Conservation (phyloP, 2,888 invertebrate species). For the Microplitis deprimator region DNA sequence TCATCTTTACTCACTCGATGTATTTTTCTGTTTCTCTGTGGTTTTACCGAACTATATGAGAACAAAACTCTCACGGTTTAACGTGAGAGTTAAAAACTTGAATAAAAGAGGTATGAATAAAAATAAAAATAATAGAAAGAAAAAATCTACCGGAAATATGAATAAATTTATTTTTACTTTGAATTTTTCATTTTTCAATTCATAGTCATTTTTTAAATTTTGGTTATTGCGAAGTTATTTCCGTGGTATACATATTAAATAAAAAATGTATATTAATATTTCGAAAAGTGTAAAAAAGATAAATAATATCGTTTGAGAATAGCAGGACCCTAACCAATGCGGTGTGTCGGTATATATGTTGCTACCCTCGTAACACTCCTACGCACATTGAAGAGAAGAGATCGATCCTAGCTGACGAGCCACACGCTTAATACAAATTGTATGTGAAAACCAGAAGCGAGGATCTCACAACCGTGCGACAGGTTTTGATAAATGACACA, state of each 20-base stretch:
- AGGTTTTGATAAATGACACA: conserved; percentile 66
- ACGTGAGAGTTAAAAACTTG: neutral
- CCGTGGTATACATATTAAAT: no score
- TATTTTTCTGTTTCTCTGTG: conserved; percentile 18
- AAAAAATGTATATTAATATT: no score
- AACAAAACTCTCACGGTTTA: neutral
- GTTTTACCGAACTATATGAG: conserved; percentile 27
- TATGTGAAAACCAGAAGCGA: conserved; percentile 54
- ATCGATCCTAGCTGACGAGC: conserved; percentile 57
- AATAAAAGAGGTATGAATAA: neutral
- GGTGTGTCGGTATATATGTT: neutral
- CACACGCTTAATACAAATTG: conserved; percentile 61
- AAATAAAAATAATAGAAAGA: neutral
- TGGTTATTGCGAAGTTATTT: no score
- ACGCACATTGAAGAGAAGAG: conserved; percentile 38
- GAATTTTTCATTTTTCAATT: no score
- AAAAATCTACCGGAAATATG: no score
- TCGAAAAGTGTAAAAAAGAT: no score
- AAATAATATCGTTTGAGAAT: no score
- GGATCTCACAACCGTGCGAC: conserved; percentile 34
- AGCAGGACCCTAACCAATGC: no score
- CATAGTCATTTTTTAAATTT: no score
- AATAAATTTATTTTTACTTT: no score
- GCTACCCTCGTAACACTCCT: conserved; percentile 14
- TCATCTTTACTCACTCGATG: conserved; percentile 29